Evolutionary conservation across 1,140 invertebrate species (phyloP), one percentile per base, ranked within the genome.

Genomic region (Magallana ariakensis): DNA sequence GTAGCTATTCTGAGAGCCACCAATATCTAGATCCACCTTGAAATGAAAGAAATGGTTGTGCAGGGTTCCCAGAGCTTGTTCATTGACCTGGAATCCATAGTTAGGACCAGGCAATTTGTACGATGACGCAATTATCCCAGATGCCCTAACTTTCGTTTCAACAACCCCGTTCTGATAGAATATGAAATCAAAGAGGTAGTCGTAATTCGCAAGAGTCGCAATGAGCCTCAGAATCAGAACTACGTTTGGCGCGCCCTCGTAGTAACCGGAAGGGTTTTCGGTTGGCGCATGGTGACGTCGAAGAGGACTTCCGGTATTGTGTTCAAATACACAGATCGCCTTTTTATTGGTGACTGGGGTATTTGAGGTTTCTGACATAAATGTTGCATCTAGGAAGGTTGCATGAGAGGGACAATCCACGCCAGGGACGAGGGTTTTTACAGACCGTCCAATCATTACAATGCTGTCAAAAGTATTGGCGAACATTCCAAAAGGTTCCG

Each of bases 21-120:
- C 86, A 57, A 92, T 86, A 66, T 92, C 92, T 4, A 92, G 5
- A 81, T 92, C 92, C 8, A 88, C 89, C 81, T 92, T 92, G 56
- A 92, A 92, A 86, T 92, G 87, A 85, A 93, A 91, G 11, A 92
- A n/a, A 87, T 93, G 91, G 9, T 90, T 85, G 87, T 93, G 93
- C 15, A 92, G 66, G 54, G 66, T 88, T 19, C 89, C 91, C 3
- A 83, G 33, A 22, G 90, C 80, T 56, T 88, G 82, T n/a, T 91
- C 86, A 16, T 91, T 87, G 3, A 92, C 13, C 22, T 90, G 54
- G 10, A 87, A 86, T 8, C 88, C 88, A 80, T 90, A 92, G n/a
- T 81, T 70, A 6, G 75, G 81, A 54, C 90, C 89, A 11, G 82
- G 22, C 1, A 85, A 26, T 87, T 87, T 1, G 55, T 87, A 87